phyloP scores from a whole-genome alignment of 2,113 vertebrate species.

The Datnioides undecimradiatus region DNA sequence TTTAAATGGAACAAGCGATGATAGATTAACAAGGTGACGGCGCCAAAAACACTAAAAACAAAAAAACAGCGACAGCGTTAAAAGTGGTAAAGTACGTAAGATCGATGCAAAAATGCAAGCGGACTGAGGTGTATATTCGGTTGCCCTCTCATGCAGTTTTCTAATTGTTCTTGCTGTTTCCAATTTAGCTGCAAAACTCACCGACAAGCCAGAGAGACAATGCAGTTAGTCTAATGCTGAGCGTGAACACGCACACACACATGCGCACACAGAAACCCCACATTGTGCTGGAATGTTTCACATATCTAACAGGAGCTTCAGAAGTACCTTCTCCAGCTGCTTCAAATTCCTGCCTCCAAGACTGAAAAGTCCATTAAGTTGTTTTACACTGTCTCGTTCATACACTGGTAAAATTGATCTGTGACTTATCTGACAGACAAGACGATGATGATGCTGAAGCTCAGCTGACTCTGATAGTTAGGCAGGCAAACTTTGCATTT shows the following conservation, averaged over 20 bases:
- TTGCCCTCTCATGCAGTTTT: conserved; percentile 29
- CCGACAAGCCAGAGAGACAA: conserved; percentile 1
- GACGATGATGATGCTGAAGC: neutral
- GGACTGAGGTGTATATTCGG: conserved; percentile 18
- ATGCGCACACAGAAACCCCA: too few species aligned
- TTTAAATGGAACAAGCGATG: conserved; percentile 78
- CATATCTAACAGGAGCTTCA: conserved; percentile 18
- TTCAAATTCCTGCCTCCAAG: neutral
- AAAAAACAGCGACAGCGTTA: conserved; percentile 16
- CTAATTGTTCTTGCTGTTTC: conserved; percentile 6
- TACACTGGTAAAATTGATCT: neutral
- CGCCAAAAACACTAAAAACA: conserved; percentile 60
- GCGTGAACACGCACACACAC: neutral
- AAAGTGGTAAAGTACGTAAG: conserved; percentile 34
- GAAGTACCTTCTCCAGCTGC: conserved; percentile 8
- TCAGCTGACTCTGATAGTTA: neutral
- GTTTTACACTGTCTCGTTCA: neutral
- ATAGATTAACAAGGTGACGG: conserved; percentile 80
- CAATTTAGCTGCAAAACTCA: neutral
- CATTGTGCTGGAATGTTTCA: neutral
- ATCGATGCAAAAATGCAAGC: neutral
- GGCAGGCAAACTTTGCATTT: neutral
- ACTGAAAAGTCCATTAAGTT: neutral
- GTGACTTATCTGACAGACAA: neutral
- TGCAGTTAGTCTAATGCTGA: neutral